Evolutionary conservation across 2,797 vertebrate genomes (phyloP).

Genomic region (Silurus aristotelis): DNA sequence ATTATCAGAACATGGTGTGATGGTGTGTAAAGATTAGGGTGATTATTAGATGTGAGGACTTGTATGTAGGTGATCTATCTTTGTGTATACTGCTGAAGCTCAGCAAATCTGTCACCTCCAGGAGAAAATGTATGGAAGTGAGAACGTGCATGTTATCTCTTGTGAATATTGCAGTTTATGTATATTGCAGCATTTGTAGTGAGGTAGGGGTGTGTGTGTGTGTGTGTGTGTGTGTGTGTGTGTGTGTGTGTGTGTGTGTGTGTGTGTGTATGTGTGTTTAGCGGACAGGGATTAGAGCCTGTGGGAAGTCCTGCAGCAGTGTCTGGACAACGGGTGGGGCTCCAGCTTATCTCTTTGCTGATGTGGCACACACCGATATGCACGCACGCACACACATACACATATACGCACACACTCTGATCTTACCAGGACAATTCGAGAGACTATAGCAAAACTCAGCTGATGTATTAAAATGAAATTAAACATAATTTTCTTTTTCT

Average conservation of each 20-base stretch:
- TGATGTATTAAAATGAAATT: background rate
- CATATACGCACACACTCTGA: background rate
- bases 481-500: too few species aligned
- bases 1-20: slow-evolving; percentile 14
- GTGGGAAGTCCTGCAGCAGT: background rate
- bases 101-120: background rate
- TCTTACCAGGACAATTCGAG: background rate
- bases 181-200: too few species aligned
- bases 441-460: background rate
- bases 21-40: slow-evolving; percentile 13
- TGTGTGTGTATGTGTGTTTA: background rate
- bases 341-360: slow-evolving; percentile 52
- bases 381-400: background rate
- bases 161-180: background rate
- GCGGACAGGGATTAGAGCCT: slow-evolving; percentile 7
- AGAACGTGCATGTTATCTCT: too few species aligned
- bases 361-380: slow-evolving; percentile 34
- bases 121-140: slow-evolving; percentile 2
- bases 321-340: slow-evolving; percentile 19
- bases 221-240: background rate
- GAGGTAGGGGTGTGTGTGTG: background rate
- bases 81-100: too few species aligned
- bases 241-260: background rate
- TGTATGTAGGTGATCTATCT: too few species aligned
- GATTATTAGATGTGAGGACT: background rate